Conservation (phyloP, 2,797 vertebrate genomes). For the Neosilurus mollespiculum region DNA sequence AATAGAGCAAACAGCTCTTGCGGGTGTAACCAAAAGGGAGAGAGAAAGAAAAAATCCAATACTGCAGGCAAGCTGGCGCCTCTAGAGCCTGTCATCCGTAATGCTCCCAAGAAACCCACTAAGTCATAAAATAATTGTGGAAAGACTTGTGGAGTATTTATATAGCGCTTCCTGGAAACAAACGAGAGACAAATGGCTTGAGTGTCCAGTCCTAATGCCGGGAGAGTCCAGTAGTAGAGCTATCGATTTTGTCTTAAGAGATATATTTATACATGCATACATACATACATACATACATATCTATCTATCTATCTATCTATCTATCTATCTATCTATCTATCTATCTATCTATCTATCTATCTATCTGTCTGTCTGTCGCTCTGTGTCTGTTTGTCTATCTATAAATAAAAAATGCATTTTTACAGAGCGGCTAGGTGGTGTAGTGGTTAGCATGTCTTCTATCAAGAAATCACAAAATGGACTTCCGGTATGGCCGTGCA, state of each 20-base stretch:
- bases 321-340: too few species aligned
- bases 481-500: too few species aligned
- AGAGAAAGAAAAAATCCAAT: slow-evolving; percentile 18
- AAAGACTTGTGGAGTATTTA: slow-evolving; percentile 51
- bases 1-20: slow-evolving; percentile 41
- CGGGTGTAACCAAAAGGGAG: slow-evolving; percentile 40
- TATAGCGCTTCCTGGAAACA: slow-evolving; percentile 46
- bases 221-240: slow-evolving; percentile 11
- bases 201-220: slow-evolving; percentile 39
- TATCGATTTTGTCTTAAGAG: neutral
- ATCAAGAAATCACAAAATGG: too few species aligned
- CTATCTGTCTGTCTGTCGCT: too few species aligned
- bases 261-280: too few species aligned
- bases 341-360: too few species aligned
- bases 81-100: slow-evolving; percentile 47
- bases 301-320: too few species aligned
- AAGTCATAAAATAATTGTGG: slow-evolving; percentile 55
- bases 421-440: too few species aligned
- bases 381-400: too few species aligned
- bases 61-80: slow-evolving; percentile 22
- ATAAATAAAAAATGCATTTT: too few species aligned
- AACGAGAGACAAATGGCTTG: slow-evolving; percentile 50
- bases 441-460: too few species aligned
- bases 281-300: too few species aligned
- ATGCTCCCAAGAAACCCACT: slow-evolving; percentile 44